Evolutionary conservation across 2,888 invertebrate species (phyloP).

Genomic region (Dynastes hyllus): DNA sequence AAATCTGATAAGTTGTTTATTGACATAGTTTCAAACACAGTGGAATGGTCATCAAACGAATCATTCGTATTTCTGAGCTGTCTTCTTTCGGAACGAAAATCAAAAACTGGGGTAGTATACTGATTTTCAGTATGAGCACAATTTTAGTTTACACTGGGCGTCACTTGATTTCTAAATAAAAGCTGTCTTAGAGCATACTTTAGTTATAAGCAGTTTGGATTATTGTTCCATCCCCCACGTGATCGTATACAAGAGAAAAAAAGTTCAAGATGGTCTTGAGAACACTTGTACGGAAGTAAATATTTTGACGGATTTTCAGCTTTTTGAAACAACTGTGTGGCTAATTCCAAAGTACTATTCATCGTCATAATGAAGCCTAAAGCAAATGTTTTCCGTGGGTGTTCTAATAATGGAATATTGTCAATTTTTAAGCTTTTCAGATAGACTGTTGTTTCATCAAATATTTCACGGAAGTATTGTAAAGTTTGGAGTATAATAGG

Average conservation of each 20-base stretch:
- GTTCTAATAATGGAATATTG: conserved; percentile 45
- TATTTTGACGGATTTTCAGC: conserved; percentile 46
- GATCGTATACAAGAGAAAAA: conserved; percentile 58
- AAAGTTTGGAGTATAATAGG: conserved; percentile 18
- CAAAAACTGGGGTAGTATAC: too few species aligned
- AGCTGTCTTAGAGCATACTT: conserved; percentile 58
- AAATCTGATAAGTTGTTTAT: too few species aligned
- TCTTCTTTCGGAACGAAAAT: too few species aligned
- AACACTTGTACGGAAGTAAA: conserved; percentile 55
- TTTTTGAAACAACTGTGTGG: conserved; percentile 49
- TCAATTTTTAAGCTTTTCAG: conserved; percentile 53
- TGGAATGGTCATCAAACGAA: too few species aligned
- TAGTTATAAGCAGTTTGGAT: conserved; percentile 56
- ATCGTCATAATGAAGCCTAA: conserved; percentile 55
- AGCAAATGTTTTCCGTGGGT: conserved; percentile 56
- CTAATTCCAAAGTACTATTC: conserved; percentile 51
- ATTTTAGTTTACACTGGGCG: conserved; percentile 52
- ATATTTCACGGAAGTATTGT: conserved; percentile 29
- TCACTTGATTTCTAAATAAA: conserved; percentile 57
- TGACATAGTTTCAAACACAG: too few species aligned
- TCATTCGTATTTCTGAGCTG: too few species aligned
- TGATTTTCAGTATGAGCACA: too few species aligned
- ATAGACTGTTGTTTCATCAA: conserved; percentile 48
- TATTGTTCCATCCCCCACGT: conserved; percentile 59
- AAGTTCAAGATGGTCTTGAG: conserved; percentile 57